Percentiles rank a stretch among this genome's conserved stretches.
Evolutionary conservation across 1,140 invertebrate species (phyloP).

Genomic region (Euschistus heros): DNA sequence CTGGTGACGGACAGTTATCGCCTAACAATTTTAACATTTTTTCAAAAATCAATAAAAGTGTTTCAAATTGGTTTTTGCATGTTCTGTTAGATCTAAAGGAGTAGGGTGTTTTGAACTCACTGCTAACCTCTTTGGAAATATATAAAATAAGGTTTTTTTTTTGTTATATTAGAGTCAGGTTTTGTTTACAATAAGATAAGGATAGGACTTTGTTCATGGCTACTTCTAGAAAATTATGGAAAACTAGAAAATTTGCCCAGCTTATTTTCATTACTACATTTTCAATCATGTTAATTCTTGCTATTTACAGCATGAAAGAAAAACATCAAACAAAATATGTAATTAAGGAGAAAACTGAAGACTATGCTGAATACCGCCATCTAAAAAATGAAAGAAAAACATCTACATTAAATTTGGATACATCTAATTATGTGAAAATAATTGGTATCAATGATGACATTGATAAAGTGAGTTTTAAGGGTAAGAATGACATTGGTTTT

Average conservation of each 20-base stretch:
- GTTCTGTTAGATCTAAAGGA: too few species aligned
- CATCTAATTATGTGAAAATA: neutral
- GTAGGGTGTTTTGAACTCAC: too few species aligned
- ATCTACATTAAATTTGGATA: neutral
- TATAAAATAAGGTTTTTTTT: neutral
- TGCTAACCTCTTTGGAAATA: too few species aligned
- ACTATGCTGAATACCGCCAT: neutral
- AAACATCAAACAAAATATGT: neutral
- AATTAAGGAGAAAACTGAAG: neutral
- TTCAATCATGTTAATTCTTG: neutral
- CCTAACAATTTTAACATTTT: too few species aligned
- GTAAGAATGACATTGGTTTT: neutral
- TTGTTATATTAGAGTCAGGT: neutral
- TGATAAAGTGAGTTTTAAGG: constrained; percentile 10
- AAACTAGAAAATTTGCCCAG: constrained; percentile 8
- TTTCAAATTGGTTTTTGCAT: too few species aligned
- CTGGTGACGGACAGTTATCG: too few species aligned
- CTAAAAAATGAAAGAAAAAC: neutral
- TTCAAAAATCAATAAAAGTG: too few species aligned
- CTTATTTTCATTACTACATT: neutral
- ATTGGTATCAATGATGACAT: neutral
- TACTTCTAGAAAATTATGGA: constrained; percentile 10
- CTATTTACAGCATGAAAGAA: neutral
- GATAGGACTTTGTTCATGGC: neutral
- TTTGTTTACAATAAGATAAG: neutral